Evolutionary conservation across 2,888 invertebrate genomes (phyloP).

Genomic region (Nomada fucata): DNA sequence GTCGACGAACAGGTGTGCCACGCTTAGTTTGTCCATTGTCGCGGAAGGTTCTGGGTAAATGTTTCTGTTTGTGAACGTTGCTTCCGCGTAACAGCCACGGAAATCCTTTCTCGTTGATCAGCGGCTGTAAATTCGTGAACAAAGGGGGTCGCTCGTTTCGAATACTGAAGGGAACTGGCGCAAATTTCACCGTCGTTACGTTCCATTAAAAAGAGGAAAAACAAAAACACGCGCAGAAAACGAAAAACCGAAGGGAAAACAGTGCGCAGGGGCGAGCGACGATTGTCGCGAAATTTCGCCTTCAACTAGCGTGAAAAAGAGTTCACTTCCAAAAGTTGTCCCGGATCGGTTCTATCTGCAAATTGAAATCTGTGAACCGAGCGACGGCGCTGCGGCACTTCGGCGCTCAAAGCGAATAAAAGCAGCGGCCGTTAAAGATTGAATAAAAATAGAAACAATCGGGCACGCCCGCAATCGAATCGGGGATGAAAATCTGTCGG

Average conservation of each 20-base stretch:
- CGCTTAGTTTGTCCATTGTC: slow-evolving; percentile 21
- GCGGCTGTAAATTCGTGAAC: slow-evolving; percentile 43
- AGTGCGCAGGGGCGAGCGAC: not conserved
- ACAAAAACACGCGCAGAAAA: not conserved
- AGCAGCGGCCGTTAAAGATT: no score
- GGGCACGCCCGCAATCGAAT: not conserved
- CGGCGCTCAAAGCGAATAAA: no score
- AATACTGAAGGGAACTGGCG: slow-evolving; percentile 13
- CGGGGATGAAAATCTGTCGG: slow-evolving; percentile 12
- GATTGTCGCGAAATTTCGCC: not conserved
- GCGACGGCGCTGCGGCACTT: not conserved
- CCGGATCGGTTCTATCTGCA: not conserved
- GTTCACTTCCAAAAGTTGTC: not conserved
- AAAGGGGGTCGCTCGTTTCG: slow-evolving; percentile 19
- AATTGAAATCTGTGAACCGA: not conserved
- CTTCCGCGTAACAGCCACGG: slow-evolving; percentile 1
- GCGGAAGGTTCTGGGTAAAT: slow-evolving; percentile 6
- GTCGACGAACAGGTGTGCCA: slow-evolving; percentile 13
- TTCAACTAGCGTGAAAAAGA: not conserved
- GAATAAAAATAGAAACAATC: not conserved
- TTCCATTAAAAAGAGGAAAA: not conserved
- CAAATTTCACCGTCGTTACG: slow-evolving; percentile 17
- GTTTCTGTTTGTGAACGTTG: slow-evolving; percentile 12
- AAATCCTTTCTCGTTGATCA: slow-evolving; percentile 42
- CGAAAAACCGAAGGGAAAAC: not conserved